Base-by-base conservation (phyloP, 2,888 invertebrate species). In the Diarsia mendica region DNA sequence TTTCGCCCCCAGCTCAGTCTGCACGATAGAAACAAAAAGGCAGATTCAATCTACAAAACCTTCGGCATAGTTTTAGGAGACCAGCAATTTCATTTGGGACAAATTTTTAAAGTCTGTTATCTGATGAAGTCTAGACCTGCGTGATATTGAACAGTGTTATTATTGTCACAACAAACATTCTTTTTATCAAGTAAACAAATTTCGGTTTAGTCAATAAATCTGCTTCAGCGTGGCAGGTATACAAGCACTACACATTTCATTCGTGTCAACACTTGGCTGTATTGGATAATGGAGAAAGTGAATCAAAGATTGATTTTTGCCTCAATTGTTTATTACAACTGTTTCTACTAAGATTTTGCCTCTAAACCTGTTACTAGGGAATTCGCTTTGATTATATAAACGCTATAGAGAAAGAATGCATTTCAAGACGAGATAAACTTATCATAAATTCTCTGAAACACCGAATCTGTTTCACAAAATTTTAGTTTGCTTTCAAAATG, bases 131-230 rank as follows among this genome's bases (percentile, higher is more conserved):
- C 20, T 53, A 51, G 33, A 58, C 33, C 33, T 72, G 64, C 70
- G 67, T 85, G 85, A 58, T 72, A 69, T 63, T 49, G 33, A 20
- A 49, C 69, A 15, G 23, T 55, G 60, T 18, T 55, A 13, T 61
- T 23, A 13, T 61, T 23, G 48, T 68, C 49, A 63, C n/a, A 58
- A 49, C 13, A 55, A 55, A 71, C 46, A 68, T 11, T 58, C 1
- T 71, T 58, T 63, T 55, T 44, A 63, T 71, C 44, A 71, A 68
- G 53, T 64, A 33, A 33, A 60, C 53, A 28, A 73, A 79, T 83
- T 80, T 74, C 79, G 18, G 53, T 67, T 58, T 51, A 55, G 76
- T 64, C 49, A 66, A 84, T 84, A 84, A 86, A 86, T 84, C 72
- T 71, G 15, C 44, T 48, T 79, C n/a, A 55, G 49, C 23, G 23